A percentile compares a stretch with the other conserved stretches of the same genome.
Conservation (phyloP, 2,797 vertebrate species). For the Carduelis carduelis region DNA sequence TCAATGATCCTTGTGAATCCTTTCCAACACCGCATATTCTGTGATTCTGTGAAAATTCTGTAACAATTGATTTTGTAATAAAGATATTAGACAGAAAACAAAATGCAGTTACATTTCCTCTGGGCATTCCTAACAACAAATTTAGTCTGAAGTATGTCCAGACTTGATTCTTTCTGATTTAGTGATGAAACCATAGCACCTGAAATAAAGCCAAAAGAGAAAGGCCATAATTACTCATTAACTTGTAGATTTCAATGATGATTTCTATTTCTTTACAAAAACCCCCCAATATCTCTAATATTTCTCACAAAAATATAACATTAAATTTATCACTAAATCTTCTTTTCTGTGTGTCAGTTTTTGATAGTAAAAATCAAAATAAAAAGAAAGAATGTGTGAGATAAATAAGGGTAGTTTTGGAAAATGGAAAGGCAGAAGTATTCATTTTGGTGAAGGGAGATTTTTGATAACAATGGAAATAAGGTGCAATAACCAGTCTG, state of each 20-base stretch:
- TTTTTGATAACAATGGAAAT: neutral
- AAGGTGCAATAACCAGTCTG: neutral
- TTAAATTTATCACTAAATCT: neutral
- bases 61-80: neutral
- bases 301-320: neutral
- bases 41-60: neutral
- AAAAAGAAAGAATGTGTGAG: neutral
- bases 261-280: neutral
- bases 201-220: neutral
- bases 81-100: neutral
- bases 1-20: too few relatives aligned
- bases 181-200: neutral
- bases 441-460: neutral
- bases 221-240: neutral
- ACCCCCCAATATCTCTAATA: accelerated
- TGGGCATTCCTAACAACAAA: neutral
- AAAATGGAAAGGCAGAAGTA: neutral
- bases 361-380: neutral
- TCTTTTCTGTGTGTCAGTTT: neutral
- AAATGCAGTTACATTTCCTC: accelerated
- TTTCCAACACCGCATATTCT: neutral
- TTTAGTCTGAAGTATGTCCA: neutral
- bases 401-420: neutral
- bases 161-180: neutral
- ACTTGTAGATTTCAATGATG: neutral